Percentiles rank a stretch among this genome's conserved stretches.
Conservation (phyloP, 1,140 invertebrate genomes). For the Archegozetes longisetosus region DNA sequence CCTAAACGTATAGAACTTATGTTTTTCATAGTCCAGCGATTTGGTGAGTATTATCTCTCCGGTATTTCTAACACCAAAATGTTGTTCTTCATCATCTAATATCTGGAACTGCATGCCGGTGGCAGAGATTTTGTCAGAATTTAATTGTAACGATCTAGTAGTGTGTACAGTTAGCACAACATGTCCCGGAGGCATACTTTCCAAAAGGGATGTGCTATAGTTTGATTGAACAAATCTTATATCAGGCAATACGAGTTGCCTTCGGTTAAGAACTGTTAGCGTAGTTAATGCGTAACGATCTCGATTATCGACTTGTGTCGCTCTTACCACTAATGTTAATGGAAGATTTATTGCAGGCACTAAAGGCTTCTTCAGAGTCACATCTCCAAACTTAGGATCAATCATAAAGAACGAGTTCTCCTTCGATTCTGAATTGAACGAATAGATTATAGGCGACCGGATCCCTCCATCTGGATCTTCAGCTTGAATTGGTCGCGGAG, state of each 20-base stretch:
- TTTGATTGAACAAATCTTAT: slow-evolving; percentile 51
- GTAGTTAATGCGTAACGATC: slow-evolving; percentile 72
- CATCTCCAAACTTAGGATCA: slow-evolving; percentile 42
- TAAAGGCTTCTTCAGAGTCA: slow-evolving; percentile 42
- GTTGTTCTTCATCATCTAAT: slow-evolving; percentile 14
- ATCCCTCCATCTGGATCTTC: slow-evolving; percentile 65
- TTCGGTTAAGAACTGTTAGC: slow-evolving; percentile 41
- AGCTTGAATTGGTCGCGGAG: slow-evolving; percentile 46
- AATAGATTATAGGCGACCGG: slow-evolving; percentile 52
- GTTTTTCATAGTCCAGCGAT: slow-evolving; percentile 60
- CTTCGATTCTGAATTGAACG: slow-evolving; percentile 34
- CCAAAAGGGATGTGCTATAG: slow-evolving; percentile 51
- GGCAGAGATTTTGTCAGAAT: neutral
- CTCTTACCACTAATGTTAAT: slow-evolving; percentile 58
- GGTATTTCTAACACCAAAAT: slow-evolving; percentile 25
- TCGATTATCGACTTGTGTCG: slow-evolving; percentile 67
- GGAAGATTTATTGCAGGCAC: slow-evolving; percentile 39
- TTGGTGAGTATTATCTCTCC: slow-evolving; percentile 62
- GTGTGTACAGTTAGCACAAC: slow-evolving; percentile 42
- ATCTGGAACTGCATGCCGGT: slow-evolving; percentile 10
- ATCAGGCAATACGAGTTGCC: slow-evolving; percentile 32
- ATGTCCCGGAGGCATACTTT: slow-evolving; percentile 42
- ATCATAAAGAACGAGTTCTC: slow-evolving; percentile 36
- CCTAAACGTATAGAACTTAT: slow-evolving; percentile 46
- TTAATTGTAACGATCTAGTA: slow-evolving; percentile 1